These are phyloP conservation scores for Nezara viridula DNA, from an alignment of 2,888 invertebrate genomes.

Conservation along the genomic window DNA sequence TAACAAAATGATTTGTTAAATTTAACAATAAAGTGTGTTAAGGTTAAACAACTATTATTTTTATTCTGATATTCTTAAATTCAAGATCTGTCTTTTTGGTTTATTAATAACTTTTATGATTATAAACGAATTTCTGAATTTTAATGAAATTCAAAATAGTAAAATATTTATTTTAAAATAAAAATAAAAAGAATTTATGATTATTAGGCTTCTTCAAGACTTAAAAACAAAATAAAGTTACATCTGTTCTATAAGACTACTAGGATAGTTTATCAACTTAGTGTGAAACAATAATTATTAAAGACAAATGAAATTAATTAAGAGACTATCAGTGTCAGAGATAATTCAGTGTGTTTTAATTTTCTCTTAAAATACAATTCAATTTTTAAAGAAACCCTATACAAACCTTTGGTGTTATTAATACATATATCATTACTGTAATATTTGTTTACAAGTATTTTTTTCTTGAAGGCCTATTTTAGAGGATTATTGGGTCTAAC, in stretches of 20 bases:
- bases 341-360: neutral
- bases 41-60: no score
- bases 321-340: neutral
- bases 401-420: neutral
- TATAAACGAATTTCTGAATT: no score
- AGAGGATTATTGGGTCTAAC: neutral
- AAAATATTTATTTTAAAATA: no score
- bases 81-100: no score
- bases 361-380: neutral
- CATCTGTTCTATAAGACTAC: neutral
- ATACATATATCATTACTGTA: neutral
- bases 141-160: no score
- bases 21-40: no score
- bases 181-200: no score
- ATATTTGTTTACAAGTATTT: neutral
- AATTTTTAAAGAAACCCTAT: neutral
- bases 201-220: no score
- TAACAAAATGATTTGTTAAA: neutral
- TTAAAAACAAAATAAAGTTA: no score
- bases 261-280: neutral
- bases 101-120: no score
- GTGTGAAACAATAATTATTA: neutral
- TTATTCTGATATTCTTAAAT: no score
- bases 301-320: neutral
- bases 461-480: neutral